These are phyloP conservation scores for Oostethus manadensis DNA, from an alignment of 2,113 vertebrate species.

Conservation along the genomic window DNA sequence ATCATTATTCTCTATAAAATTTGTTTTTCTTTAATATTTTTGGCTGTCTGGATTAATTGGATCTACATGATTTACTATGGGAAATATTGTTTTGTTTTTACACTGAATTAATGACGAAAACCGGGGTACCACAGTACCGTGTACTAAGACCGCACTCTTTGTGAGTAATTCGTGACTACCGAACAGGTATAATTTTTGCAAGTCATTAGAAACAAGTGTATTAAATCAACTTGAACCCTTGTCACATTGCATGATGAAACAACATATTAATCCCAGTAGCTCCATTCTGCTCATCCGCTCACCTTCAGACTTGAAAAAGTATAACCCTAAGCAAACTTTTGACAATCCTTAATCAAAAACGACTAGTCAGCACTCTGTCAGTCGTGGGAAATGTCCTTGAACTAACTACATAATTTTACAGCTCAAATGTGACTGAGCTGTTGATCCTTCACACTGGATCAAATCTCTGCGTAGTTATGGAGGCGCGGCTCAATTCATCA, in stretches of 20 bases:
- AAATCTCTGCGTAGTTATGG: constrained; percentile 7
- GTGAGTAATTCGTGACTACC: not conserved
- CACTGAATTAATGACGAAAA: too few relatives aligned
- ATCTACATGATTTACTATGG: too few relatives aligned
- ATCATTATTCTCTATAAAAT: too few relatives aligned
- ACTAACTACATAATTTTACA: constrained; percentile 11
- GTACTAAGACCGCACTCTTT: too few relatives aligned
- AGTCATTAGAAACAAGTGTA: not conserved
- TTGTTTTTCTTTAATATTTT: too few relatives aligned
- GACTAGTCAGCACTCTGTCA: constrained; percentile 8
- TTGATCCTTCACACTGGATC: constrained; percentile 21
- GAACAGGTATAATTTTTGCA: not conserved
- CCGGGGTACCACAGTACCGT: not conserved
- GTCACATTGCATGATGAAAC: not conserved
- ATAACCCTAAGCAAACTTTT: not conserved
- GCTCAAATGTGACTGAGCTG: constrained; percentile 23
- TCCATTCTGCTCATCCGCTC: not conserved
- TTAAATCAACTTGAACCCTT: not conserved
- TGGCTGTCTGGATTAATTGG: too few relatives aligned
- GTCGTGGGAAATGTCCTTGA: constrained; percentile 12
- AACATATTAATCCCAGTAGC: not conserved
- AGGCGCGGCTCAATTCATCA: constrained; percentile 24
- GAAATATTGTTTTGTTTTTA: not conserved
- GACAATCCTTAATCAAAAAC: constrained; percentile 6
- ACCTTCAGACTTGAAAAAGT: not conserved